phyloP scores from a whole-genome alignment of 2,888 invertebrate genomes.

The Drosophila cyrtoloma region DNA sequence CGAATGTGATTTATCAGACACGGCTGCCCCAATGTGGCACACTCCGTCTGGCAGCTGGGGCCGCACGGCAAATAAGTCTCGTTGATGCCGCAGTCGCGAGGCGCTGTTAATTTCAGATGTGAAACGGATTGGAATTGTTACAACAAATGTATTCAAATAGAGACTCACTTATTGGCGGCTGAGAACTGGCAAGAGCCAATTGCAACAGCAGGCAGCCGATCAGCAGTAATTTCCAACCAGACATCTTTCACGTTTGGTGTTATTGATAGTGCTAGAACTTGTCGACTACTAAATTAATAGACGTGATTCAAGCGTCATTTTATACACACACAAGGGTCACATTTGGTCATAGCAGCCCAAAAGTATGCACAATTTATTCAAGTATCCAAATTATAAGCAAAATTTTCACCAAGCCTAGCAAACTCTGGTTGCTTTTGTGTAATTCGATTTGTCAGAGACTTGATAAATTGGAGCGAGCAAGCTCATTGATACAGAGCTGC shows the following conservation, averaged over 20 bases:
- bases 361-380: constrained; percentile 12
- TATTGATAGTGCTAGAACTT: constrained; percentile 20
- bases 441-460: neutral
- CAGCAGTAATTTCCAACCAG: constrained; percentile 32
- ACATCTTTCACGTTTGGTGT: constrained; percentile 28
- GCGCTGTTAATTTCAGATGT: constrained; percentile 38
- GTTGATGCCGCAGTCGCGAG: constrained; percentile 66
- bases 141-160: neutral
- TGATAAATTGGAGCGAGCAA: neutral
- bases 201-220: constrained; percentile 31
- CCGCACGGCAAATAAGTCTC: constrained; percentile 77
- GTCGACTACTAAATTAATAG: constrained; percentile 48
- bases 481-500: neutral
- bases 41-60: constrained; percentile 78
- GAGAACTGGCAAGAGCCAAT: constrained; percentile 22
- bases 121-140: neutral
- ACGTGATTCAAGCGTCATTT: constrained; percentile 44
- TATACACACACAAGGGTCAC: constrained; percentile 10
- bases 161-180: constrained; percentile 49
- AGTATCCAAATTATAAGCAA: neutral
- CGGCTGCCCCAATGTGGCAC: constrained; percentile 76
- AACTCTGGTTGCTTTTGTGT: neutral
- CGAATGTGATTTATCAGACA: constrained; percentile 72
- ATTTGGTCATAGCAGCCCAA: neutral
- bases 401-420: neutral